phyloP scores from a whole-genome alignment of 2,888 invertebrate genomes.

The Fragum whitleyi region DNA sequence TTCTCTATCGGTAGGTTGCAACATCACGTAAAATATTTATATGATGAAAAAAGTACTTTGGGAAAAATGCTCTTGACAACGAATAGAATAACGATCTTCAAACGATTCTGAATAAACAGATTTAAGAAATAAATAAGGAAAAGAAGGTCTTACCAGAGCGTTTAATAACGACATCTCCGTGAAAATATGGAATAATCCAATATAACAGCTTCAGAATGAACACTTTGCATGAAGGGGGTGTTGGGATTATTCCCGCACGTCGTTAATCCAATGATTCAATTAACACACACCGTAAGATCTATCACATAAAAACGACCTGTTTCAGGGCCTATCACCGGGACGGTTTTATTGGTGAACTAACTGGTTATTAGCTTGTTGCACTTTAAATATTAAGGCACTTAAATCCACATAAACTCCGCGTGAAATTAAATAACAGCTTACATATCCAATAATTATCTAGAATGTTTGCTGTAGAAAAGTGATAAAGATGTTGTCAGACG shows the following conservation, averaged over 20 bases:
- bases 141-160: slow-evolving; percentile 7
- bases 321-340: background rate
- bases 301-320: background rate
- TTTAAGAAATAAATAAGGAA: no score
- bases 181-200: slow-evolving; percentile 11
- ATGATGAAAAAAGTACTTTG: no score
- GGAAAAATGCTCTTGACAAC: no score
- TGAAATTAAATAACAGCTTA: background rate
- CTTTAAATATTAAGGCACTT: background rate
- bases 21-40: no score
- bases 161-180: slow-evolving; percentile 18
- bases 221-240: slow-evolving; percentile 1
- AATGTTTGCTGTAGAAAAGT: background rate
- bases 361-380: background rate
- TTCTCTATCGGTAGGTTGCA: no score
- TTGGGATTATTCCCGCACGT: background rate
- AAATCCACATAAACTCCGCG: background rate
- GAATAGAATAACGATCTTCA: no score
- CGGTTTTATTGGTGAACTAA: background rate
- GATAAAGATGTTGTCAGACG: background rate
- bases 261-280: background rate
- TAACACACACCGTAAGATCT: background rate
- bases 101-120: no score
- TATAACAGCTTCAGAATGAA: background rate
- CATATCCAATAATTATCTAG: background rate